These are phyloP conservation scores for Odontesthes bonariensis DNA, from an alignment of 2,113 vertebrate genomes.

Conservation along the genomic window DNA sequence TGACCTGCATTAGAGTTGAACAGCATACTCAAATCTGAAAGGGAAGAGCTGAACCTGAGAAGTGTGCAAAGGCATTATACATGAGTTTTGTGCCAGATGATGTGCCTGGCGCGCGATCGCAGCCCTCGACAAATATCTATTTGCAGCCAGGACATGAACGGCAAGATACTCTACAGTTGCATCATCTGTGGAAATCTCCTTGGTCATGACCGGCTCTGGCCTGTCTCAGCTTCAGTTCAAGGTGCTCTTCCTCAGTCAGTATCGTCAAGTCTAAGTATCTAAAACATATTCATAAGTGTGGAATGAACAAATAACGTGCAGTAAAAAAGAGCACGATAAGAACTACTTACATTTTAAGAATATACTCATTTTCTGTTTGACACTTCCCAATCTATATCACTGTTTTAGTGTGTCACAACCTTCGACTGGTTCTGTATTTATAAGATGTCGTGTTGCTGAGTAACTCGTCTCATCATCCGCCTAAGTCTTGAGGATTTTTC, in stretches of 20 bases:
- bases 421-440: no score
- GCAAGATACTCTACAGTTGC: background rate
- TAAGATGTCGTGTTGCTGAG: no score
- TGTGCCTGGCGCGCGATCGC: background rate
- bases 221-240: slow-evolving; percentile 12
- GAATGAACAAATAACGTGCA: no score
- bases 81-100: background rate
- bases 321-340: no score
- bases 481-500: no score
- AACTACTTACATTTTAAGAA: no score
- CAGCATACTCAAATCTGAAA: background rate
- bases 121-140: slow-evolving; percentile 1
- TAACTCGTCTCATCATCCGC: no score
- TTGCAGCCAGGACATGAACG: slow-evolving; percentile 1
- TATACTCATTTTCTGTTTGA: no score
- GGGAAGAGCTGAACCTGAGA: background rate
- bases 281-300: background rate
- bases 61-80: background rate
- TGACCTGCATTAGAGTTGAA: background rate
- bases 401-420: no score
- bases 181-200: background rate
- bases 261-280: background rate
- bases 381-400: no score
- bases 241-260: background rate
- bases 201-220: background rate